A percentile compares a stretch with the other conserved stretches of the same genome.
These are phyloP conservation scores for Malacosoma neustria DNA, from an alignment of 2,888 invertebrate species.

Conservation along the genomic window DNA sequence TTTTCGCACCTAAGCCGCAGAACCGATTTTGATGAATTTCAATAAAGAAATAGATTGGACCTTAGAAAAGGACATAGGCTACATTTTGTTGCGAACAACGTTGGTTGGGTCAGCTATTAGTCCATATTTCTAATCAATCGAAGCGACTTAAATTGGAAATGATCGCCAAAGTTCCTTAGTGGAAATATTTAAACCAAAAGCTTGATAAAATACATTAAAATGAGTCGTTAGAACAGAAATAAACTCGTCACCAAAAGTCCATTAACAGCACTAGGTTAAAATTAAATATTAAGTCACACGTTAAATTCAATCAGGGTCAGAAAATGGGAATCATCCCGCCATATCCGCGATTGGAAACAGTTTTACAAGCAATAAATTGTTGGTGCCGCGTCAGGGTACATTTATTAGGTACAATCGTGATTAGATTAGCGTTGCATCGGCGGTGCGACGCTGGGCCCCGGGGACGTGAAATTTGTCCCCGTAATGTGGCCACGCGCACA, in stretches of 20 bases:
- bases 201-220: too few relatives aligned
- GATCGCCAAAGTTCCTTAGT: too few relatives aligned
- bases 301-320: conserved; percentile 63
- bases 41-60: too few relatives aligned
- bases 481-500: conserved; percentile 72
- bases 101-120: too few relatives aligned
- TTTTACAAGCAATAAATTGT: conserved; percentile 74
- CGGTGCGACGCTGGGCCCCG: conserved; percentile 32
- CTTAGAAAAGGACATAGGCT: too few relatives aligned
- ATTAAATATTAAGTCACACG: conserved; percentile 48
- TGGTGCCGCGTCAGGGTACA: conserved; percentile 60
- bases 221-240: too few relatives aligned
- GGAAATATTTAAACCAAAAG: too few relatives aligned
- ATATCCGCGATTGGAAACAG: conserved; percentile 71
- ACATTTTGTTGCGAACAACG: too few relatives aligned
- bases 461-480: conserved; percentile 65
- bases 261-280: conserved; percentile 28
- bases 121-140: too few relatives aligned
- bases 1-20: too few relatives aligned
- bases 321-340: conserved; percentile 51
- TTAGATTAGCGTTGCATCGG: conserved; percentile 70
- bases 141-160: too few relatives aligned
- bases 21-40: too few relatives aligned
- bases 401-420: conserved; percentile 73
- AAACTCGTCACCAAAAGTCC: conserved; percentile 21